Base-by-base conservation (phyloP, 2,888 invertebrate species). In the Platynereis dumerilii region DNA sequence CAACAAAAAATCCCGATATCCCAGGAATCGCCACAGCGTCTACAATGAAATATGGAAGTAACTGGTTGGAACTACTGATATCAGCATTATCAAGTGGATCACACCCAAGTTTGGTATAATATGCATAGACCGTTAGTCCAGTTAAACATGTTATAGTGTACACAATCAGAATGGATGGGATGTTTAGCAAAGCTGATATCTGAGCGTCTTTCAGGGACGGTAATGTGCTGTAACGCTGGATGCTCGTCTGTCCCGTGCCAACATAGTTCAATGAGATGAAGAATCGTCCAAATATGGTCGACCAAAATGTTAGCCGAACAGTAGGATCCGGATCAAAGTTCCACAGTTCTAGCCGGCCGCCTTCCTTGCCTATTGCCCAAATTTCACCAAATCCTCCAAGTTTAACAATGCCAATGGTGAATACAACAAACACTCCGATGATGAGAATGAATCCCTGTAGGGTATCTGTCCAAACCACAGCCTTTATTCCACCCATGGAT, bases 61-160 rank as follows among this genome's bases (percentile, higher is more conserved):
- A n/a, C 56, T 66, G 66, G 44, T 66, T 67, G 22, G 67, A 44
- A 24, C 22, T 53, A 2, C 7, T 22, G 52, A 64, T 64, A 10
- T 57, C 60, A 1, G 58, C 44, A 28, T 45, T 52, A n/a, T 45
- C 29, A 5, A 64, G 34, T n/a, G 76, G 75, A 52, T 74, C 76
- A 61, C 77, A 77, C 17, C 72, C 53, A 20, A 65, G 60, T 26
- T 57, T 65, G 20, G 63, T 65, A 58, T 70, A 74, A 58, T 76
- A 76, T 12, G 74, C 74, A 58, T 73, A 76, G 42, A 76, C 58
- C 28, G 74, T 58, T 2, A 76, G 55, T 0, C 77, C 76, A 2
- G 68, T 68, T 15, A 75, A 42, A 39, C 60, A 56, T 7, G 76
- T 65, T 1, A 72, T 45, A 10, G 56, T 20, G 2, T 72, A 74